Base-by-base conservation (phyloP, 30 jellyfish, hydroid and myxozoan species). In the Turritopsis dohrnii region DNA sequence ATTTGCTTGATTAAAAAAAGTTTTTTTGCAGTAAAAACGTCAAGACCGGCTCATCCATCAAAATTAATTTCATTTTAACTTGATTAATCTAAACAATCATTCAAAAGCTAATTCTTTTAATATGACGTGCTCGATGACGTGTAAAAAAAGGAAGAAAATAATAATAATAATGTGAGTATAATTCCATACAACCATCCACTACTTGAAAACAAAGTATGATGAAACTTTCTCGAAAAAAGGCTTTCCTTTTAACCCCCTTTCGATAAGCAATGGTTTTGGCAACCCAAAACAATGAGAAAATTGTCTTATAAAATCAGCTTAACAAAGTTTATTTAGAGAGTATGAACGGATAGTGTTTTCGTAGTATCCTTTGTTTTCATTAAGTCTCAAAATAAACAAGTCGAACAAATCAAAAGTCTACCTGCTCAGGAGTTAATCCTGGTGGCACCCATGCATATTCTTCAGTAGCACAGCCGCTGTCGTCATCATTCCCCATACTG, bases 381-480 rank as follows among this genome's bases (percentile, higher is more conserved):
- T 27, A 69, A 69, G 31, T 69, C 31, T 69, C 73, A 60, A 60
- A 18, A 18, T 69, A 69, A 27, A 69, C 76, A 21, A 21, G 27
- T 26, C 27, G 29, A 21, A 66, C 7, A 3, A 66, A 21, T 21
- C 7, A 66, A 23, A 23, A 69, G 77, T 27, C 77, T 79, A 91
- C 97, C 85, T 75, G 89, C 29, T 83, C 97, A 52, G 89, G 84
- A 27, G 88, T 80, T n/a, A 93, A 80, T 8, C 98, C 98, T 25
- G 98, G 93, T 17, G 98, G 98, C 30, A 88, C 90, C 98, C 98
- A 93, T 13, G 96, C 93, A 81, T 84, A 93, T 81, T 93, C 98
- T 53, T 93, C 98, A 0, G 98, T 93, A 27, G 96, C 88, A 71
- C 98, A 93, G 0, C 98, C 98, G 72, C 98, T 93, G 66, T 93